Percentiles rank a stretch among this genome's conserved stretches.
Evolutionary conservation across 2,888 invertebrate species (phyloP).

Genomic region (Zonitis immaculata): DNA sequence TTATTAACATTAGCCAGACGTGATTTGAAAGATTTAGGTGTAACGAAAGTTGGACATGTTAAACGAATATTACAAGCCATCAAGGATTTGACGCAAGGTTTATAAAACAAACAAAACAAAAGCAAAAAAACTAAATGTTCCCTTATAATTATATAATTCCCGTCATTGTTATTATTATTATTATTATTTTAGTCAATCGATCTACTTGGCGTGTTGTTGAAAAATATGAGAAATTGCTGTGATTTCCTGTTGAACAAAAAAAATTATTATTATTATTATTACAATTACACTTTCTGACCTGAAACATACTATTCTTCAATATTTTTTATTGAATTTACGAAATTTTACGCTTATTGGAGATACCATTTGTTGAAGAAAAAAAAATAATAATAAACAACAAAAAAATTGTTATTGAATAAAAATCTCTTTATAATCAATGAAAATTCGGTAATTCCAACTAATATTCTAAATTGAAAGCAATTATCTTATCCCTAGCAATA

Average conservation of each 20-base stretch:
- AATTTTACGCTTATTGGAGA: slow-evolving; percentile 17
- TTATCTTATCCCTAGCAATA: slow-evolving; percentile 46
- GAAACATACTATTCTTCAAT: slow-evolving; percentile 22
- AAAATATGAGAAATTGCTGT: slow-evolving; percentile 21
- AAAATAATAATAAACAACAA: too few relatives aligned
- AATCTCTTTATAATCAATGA: slow-evolving; percentile 7
- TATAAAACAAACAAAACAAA: slow-evolving; percentile 36
- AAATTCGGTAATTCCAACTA: slow-evolving; percentile 26
- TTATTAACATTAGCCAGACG: slow-evolving; percentile 79
- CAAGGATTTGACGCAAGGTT: slow-evolving; percentile 63
- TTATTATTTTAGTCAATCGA: slow-evolving; percentile 2
- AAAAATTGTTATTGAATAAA: slow-evolving; percentile 7
- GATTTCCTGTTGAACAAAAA: slow-evolving; percentile 11
- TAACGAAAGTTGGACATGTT: slow-evolving; percentile 92
- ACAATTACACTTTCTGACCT: slow-evolving; percentile 10
- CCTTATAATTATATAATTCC: background rate
- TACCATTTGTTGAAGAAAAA: slow-evolving; percentile 6
- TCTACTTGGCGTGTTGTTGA: slow-evolving; percentile 8
- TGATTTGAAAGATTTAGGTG: slow-evolving; percentile 85
- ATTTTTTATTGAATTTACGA: slow-evolving; percentile 9
- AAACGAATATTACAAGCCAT: slow-evolving; percentile 92
- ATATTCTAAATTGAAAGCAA: slow-evolving; percentile 50
- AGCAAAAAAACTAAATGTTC: background rate
- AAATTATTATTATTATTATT: too few relatives aligned
- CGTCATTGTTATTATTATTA: background rate